Base-by-base conservation (phyloP, 2,888 invertebrate genomes). In the Agonopterix subpropinquella region DNA sequence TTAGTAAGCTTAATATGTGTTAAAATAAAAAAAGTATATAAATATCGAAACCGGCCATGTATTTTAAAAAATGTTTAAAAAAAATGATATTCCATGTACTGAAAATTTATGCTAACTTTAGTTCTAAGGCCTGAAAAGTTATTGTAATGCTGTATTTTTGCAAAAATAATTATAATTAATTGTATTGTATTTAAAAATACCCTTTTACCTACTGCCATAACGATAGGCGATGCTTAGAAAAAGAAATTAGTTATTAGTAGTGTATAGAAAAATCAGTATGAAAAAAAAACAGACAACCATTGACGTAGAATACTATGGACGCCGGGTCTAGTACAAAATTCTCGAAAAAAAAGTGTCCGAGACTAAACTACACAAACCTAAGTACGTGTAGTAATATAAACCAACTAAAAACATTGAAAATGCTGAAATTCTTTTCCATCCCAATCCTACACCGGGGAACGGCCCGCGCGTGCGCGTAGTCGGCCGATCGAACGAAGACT, bases 11-110 rank as follows among this genome's bases (percentile, higher is more conserved):
- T 68, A 58, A 53, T 59, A 58, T 61, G 54, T 56, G 44, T 44
- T 44, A 28, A 28, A 44, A 18, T 10, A 11, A 63, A 61, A 62
- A 69, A 67, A 61, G 53, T 64, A 59, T 63, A 66, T 62, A 66
- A 61, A 64, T 59, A 67, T 68, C 62, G 81, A 85, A 82, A 84
- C 86, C 86, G 86, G 85, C 87, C 87, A 87, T 83, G 65, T 79
- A 67, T 59, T 65, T 67, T 65, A 67, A 67, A 70, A 67, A 65
- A 54, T 53, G 55, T 46, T 44, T 52, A 48, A 54, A 54, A 54
- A 50, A 53, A 48, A 52, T 53, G 57, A 62, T 57, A 65, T 62
- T 64, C 64, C 69, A 59, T 55, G 73, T 71, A 73, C 70, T 63
- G 64, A 64, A 43, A 42, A 50, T 52, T 49, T n/a, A 28, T 13